Base-by-base conservation (phyloP, 2,797 vertebrate genomes). In the Cossypha heuglini region DNA sequence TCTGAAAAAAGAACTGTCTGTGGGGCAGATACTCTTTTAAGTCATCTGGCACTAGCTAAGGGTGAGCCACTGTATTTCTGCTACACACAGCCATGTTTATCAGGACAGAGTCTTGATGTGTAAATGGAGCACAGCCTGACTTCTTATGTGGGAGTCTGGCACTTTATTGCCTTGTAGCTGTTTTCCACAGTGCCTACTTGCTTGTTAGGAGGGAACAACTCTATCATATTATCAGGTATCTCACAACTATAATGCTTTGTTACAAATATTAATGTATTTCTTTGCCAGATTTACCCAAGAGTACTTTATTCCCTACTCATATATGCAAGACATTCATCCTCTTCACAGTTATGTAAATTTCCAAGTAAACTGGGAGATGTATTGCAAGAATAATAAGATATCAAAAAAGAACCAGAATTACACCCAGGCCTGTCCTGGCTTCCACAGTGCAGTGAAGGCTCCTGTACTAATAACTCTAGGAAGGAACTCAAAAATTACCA, bases 341-440 rank as follows among this genome's bases (percentile, higher is more conserved):
- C 66, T 77, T 89, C 78, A 95, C 75, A 94, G 89, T 95, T 96
- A 94, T 91, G 86, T 80, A 95, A 97, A 96, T 97, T 88, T 86
- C 72, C 38, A 75, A 77, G 73, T 88, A 89, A 95, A 92, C 63
- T 78, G 78, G 94, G 89, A 96, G 93, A 96, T 68, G 54, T 86
- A 82, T 93, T 93, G 91, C 1, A 18, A 85, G 94, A 94, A 93
- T 87, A 95, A 90, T 78, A 96, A 94, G 80, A 88, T 95, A 95
- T 80, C 90, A 88, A 75, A 91, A 96, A 97, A 97, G 88, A 94
- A 82, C 33, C 89, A 94, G 92, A 94, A 95, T 87, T 93, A 78
- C 37, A 79, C 45, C 19, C 20, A 42, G 46, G 46, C 48, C 33
- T 49, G 20, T 73, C 57, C 62, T 74, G 79, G 33, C 54, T 94